phyloP scores from a whole-genome alignment of 2,797 vertebrate genomes.

The Antennarius maculatus region DNA sequence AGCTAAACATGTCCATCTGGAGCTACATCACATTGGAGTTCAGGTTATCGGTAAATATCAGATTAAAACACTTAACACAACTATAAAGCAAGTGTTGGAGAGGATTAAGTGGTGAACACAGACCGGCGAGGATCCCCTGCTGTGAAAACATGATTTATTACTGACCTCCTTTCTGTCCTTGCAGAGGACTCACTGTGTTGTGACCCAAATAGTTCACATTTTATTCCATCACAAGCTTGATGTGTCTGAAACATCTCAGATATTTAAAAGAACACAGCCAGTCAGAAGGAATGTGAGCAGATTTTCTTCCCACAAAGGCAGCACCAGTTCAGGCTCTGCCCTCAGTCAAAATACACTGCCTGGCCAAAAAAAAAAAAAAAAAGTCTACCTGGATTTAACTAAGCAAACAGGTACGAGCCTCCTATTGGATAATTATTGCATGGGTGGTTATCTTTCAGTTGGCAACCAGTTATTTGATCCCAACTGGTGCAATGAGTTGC shows the following conservation, averaged over 20 bases:
- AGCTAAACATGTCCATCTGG: background rate
- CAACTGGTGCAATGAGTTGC: too few species aligned
- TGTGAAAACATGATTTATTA: slow-evolving; percentile 12
- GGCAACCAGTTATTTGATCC: too few species aligned
- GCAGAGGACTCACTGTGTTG: slow-evolving; percentile 4
- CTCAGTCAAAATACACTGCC: slow-evolving; percentile 37
- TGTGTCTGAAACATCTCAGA: slow-evolving; percentile 42
- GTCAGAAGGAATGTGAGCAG: slow-evolving; percentile 36
- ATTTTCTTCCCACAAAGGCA: slow-evolving; percentile 28
- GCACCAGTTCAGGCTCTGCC: slow-evolving; percentile 28
- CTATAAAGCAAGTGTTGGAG: background rate
- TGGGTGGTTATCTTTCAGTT: too few species aligned
- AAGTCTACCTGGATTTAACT: too few species aligned
- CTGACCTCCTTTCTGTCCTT: slow-evolving; percentile 12
- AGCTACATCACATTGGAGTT: background rate
- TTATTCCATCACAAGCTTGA: slow-evolving; percentile 33
- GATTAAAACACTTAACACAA: background rate
- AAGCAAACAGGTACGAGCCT: too few species aligned
- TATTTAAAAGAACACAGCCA: slow-evolving; percentile 26
- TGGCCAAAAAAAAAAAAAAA: too few species aligned
- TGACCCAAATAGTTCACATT: slow-evolving; percentile 60
- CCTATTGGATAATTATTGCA: too few species aligned
- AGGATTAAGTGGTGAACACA: background rate
- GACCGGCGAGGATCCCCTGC: background rate
- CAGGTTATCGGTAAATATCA: background rate